Evolutionary conservation across 1,140 invertebrate genomes (phyloP), one percentile per base, ranked within the genome.

Genomic region (Pseudomyrmex gracilis): DNA sequence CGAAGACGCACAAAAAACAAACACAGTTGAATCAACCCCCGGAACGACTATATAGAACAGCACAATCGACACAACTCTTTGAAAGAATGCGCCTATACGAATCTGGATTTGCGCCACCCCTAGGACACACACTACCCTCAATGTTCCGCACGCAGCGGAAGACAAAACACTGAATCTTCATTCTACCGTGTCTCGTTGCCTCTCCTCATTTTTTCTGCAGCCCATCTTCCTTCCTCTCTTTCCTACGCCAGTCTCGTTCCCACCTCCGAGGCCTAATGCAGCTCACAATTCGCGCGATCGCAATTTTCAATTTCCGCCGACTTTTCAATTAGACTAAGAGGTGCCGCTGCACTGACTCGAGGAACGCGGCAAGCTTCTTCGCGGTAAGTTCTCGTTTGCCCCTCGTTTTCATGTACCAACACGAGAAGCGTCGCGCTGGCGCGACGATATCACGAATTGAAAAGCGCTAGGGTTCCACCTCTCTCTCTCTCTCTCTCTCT

Each of bases 251-350:
- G 58, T 74, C 83, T 74, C 77, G 73, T 73, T 80, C 73, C 68
- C 84, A 49, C 74, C 76, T 85, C 80, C 77, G 83, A 85, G 80
- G 87, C 77, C 88, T 88, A 92, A 93, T 93, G 92, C 93, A 93
- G 93, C 93, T 93, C 91, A 93, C 93, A 94, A 94, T 93, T 93
- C 92, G 93, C 92, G 93, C 93, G 93, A 94, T 94, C 93, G 91
- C 93, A 93, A 94, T 94, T 94, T 94, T 94, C 93, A 94, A 94
- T 94, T 94, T 93, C 93, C 92, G 91, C 91, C 93, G 93, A 93
- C 93, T 94, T 94, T 93, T 94, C 93, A 94, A 94, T 94, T 94
- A 94, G 93, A 94, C 93, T 94, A 94, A 94, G 93, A 94, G 93
- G 93, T 92, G 93, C 91, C 91, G 90, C 90, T 89, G 87, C 58